Conservation (phyloP, 2,113 vertebrate species). For the Lepus americanus region DNA sequence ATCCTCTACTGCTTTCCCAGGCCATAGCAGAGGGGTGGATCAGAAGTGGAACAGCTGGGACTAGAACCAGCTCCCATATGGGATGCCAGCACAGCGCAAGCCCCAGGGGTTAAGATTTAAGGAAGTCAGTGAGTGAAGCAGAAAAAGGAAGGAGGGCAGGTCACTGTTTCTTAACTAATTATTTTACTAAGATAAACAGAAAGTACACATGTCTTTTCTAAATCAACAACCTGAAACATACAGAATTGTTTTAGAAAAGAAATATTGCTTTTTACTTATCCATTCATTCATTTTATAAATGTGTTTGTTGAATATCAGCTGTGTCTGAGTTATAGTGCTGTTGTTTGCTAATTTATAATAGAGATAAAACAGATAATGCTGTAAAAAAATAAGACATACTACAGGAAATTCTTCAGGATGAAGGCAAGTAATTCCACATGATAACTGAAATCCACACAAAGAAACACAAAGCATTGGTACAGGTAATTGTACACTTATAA, state of each 20-base stretch:
- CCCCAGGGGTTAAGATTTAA: neutral
- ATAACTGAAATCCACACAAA: neutral
- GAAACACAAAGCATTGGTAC: neutral
- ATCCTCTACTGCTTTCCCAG: too few relatives aligned
- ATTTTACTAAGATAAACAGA: neutral
- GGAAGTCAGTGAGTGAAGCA: neutral
- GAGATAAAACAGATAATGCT: neutral
- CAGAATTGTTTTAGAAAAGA: neutral
- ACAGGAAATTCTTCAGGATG: neutral
- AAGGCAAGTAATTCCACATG: neutral
- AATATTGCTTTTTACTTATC: neutral
- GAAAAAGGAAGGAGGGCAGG: neutral
- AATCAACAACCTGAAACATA: neutral
- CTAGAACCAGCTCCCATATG: too few relatives aligned
- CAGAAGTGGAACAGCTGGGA: too few relatives aligned
- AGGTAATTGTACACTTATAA: neutral
- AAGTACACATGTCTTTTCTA: neutral
- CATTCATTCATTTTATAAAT: neutral
- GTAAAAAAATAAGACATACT: neutral
- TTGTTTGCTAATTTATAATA: neutral
- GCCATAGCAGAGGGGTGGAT: too few relatives aligned
- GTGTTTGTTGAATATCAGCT: neutral
- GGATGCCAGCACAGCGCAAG: too few relatives aligned
- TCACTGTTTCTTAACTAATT: neutral
- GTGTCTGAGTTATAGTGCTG: fast-evolving